Evolutionary conservation across 2,113 vertebrate genomes (phyloP).

Genomic region (Phyllostomus hastatus): DNA sequence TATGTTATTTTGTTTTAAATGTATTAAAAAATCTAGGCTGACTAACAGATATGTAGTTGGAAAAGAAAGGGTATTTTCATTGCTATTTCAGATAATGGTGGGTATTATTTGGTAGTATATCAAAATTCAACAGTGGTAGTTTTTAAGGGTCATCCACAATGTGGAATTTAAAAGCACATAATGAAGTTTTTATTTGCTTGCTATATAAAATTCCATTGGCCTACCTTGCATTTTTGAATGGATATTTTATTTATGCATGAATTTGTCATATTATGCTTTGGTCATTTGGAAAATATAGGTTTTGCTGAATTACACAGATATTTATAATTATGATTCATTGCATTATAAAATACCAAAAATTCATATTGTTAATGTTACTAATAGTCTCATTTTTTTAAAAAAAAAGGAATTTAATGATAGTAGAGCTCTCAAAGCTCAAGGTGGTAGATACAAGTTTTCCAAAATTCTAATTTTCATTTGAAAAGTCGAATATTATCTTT

Average conservation of each 20-base stretch:
- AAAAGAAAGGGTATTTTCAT: background rate
- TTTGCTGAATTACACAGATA: background rate
- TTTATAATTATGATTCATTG: background rate
- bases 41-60: background rate
- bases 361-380: background rate
- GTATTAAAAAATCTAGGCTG: background rate
- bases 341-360: conserved; percentile 18
- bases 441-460: background rate
- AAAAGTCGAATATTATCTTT: background rate
- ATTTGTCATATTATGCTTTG: background rate
- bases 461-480: background rate
- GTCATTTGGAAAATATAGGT: background rate
- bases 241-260: background rate
- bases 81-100: background rate
- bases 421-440: background rate
- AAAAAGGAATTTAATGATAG: background rate
- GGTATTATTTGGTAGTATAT: background rate
- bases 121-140: background rate
- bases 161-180: background rate
- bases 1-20: background rate
- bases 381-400: background rate
- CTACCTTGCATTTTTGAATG: background rate
- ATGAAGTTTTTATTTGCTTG: background rate
- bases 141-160: background rate
- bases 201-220: background rate